Percentiles rank a stretch among this genome's conserved stretches.
phyloP scores from a whole-genome alignment of 2,888 invertebrate species.

The Drosophila mimica region DNA sequence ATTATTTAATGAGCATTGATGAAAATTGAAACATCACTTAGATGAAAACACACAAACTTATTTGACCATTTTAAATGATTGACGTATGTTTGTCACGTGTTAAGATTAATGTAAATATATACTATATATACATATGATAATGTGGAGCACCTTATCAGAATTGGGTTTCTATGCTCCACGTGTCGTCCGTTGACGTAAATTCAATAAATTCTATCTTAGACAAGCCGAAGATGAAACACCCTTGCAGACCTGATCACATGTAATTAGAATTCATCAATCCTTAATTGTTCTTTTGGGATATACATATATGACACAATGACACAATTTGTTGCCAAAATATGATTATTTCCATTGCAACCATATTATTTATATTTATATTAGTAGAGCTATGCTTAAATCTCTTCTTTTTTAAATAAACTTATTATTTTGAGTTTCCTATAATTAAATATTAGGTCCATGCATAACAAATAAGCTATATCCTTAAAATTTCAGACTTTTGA shows the following conservation, averaged over 20 bases:
- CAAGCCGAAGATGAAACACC: not conserved
- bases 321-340: not conserved
- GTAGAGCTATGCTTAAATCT: not conserved
- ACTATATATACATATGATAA: not conserved
- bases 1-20: not conserved
- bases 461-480: not conserved
- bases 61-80: not conserved
- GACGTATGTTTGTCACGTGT: not conserved
- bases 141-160: constrained; percentile 37
- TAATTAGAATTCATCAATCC: not conserved
- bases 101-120: no score
- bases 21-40: not conserved
- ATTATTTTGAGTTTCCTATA: not conserved
- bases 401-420: not conserved
- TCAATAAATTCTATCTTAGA: not conserved
- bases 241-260: not conserved
- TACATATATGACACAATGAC: not conserved
- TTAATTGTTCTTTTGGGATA: not conserved
- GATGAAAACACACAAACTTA: not conserved
- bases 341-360: not conserved
- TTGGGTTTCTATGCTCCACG: constrained; percentile 4
- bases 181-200: constrained; percentile 3
- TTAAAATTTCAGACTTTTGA: not conserved
- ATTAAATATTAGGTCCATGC: not conserved
- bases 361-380: no score